These are phyloP conservation scores for Ellobium chinense DNA, from an alignment of 2,888 invertebrate genomes.

Conservation along the genomic window DNA sequence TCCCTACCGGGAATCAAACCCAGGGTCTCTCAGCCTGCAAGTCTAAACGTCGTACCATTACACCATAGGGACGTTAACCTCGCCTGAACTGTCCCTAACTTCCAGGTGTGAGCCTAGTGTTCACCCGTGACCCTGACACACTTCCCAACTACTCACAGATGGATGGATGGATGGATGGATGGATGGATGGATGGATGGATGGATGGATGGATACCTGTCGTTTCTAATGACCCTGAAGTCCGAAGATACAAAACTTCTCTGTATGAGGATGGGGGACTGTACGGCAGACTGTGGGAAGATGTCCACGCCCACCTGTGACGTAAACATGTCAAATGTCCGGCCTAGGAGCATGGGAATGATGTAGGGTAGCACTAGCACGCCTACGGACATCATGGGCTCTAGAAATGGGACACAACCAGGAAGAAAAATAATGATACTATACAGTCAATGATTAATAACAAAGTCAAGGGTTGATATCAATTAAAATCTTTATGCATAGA, in stretches of 20 bases:
- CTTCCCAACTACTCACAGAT: too few species aligned
- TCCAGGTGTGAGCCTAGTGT: too few species aligned
- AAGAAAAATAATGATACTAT: background rate
- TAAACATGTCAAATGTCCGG: slow-evolving; percentile 46
- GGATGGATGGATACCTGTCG: slow-evolving; percentile 12
- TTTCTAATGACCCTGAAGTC: slow-evolving; percentile 46
- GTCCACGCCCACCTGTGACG: slow-evolving; percentile 46
- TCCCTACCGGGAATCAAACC: too few species aligned
- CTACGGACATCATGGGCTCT: slow-evolving; percentile 17
- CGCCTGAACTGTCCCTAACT: too few species aligned
- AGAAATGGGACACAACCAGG: background rate
- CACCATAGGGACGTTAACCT: too few species aligned
- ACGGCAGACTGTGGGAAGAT: slow-evolving; percentile 40
- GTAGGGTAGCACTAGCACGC: slow-evolving; percentile 34
- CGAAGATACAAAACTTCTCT: slow-evolving; percentile 44
- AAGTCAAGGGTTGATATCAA: too few species aligned
- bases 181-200: background rate
- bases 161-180: background rate
- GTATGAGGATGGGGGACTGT: slow-evolving; percentile 38
- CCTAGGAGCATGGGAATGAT: slow-evolving; percentile 49
- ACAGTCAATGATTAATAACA: too few species aligned
- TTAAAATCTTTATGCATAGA: too few species aligned
- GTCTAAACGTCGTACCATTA: too few species aligned
- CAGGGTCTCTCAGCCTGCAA: too few species aligned
- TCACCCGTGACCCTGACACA: too few species aligned